phyloP scores from a whole-genome alignment of 2,797 vertebrate species.

The Rhynchonycteris naso region DNA sequence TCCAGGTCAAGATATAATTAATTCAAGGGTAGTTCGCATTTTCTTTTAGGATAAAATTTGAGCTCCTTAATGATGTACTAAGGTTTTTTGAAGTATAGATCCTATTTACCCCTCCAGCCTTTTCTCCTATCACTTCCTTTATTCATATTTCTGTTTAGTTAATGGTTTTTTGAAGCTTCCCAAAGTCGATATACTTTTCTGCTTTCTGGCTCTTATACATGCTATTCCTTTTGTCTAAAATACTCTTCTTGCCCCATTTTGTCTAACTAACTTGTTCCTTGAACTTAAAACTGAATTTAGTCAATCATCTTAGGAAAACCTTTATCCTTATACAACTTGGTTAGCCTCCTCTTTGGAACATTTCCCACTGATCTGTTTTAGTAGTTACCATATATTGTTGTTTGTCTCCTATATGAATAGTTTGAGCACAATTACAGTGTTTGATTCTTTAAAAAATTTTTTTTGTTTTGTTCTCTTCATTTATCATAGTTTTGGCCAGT shows the following conservation, averaged over 20 bases:
- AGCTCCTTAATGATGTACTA: background rate
- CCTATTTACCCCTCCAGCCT: background rate
- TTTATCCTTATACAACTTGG: background rate
- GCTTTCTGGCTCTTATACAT: background rate
- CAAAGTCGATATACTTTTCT: background rate
- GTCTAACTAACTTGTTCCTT: background rate
- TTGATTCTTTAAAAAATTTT: conserved; percentile 8
- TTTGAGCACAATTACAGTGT: conserved; percentile 45
- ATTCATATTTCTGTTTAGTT: background rate
- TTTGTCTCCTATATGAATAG: conserved; percentile 2
- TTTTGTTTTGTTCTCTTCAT: background rate
- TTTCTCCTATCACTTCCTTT: background rate
- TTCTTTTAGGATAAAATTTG: conserved; percentile 42
- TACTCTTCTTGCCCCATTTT: background rate
- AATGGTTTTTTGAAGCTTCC: background rate
- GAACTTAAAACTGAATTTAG: background rate
- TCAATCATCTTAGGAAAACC: background rate
- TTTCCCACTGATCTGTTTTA: background rate
- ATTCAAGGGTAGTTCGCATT: conserved; percentile 4
- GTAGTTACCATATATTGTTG: background rate
- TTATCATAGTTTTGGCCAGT: conserved; percentile 22
- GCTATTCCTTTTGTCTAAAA: conserved; percentile 31
- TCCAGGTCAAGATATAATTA: conserved; percentile 10
- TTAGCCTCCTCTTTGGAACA: background rate
- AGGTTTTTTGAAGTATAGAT: conserved; percentile 21